A percentile compares a stretch with the other conserved stretches of the same genome.
phyloP scores from a whole-genome alignment of 2,888 invertebrate genomes.

The Drosophila histrio region DNA sequence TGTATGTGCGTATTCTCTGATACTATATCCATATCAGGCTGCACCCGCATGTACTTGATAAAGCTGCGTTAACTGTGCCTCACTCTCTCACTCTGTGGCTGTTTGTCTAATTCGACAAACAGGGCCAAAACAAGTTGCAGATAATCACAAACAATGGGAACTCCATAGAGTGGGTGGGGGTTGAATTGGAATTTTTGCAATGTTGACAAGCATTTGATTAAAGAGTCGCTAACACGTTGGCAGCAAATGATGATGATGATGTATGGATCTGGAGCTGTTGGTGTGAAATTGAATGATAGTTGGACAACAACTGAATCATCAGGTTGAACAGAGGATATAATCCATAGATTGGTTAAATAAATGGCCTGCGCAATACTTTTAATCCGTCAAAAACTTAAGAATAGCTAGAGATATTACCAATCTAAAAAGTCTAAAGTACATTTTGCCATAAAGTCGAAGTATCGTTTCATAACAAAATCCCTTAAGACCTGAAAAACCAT shows the following conservation, averaged over 20 bases:
- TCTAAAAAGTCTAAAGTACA: slow-evolving; percentile 29
- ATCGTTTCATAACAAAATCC: slow-evolving; percentile 31
- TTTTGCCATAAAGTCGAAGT: slow-evolving; percentile 9
- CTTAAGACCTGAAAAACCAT: slow-evolving; percentile 21
- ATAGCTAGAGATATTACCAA: not conserved
- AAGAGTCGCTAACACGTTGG: slow-evolving; percentile 50
- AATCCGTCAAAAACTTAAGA: slow-evolving; percentile 6
- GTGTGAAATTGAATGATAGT: slow-evolving; percentile 24
- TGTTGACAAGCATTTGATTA: slow-evolving; percentile 76
- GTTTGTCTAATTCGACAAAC: slow-evolving; percentile 69
- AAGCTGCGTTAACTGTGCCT: not conserved
- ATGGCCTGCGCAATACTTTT: not conserved
- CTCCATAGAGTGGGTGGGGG: slow-evolving; percentile 25
- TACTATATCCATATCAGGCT: slow-evolving; percentile 42
- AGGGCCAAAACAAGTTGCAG: slow-evolving; percentile 36
- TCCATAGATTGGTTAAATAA: not conserved
- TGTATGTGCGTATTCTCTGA: too few species aligned
- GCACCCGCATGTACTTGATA: slow-evolving; percentile 49
- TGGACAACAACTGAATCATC: slow-evolving; percentile 40
- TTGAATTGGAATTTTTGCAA: slow-evolving; percentile 44
- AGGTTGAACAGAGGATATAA: not conserved
- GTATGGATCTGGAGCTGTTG: slow-evolving; percentile 14
- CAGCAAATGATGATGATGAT: slow-evolving; percentile 35
- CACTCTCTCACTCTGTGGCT: slow-evolving; percentile 11
- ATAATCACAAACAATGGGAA: slow-evolving; percentile 42